Conservation (phyloP, 2,113 vertebrate species). For the Holacanthus passer region DNA sequence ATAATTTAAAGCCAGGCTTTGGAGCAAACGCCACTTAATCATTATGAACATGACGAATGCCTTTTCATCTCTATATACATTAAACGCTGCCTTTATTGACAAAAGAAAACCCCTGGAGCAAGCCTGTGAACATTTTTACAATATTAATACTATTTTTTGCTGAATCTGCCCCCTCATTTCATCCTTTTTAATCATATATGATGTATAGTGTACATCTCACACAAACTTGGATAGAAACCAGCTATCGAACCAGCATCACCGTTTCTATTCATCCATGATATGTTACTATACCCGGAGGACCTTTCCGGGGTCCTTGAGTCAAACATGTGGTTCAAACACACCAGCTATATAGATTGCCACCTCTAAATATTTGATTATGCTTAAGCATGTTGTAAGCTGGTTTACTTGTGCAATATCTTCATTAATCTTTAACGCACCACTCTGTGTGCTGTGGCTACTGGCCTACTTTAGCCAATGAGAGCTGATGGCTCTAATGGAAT, state of each 20-base stretch:
- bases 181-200: neutral
- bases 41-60: conserved; percentile 18
- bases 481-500: conserved; percentile 38
- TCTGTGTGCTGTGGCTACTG: conserved; percentile 46
- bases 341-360: conserved; percentile 56
- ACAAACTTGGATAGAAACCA: neutral
- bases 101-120: neutral
- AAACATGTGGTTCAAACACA: conserved; percentile 47
- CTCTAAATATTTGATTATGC: conserved; percentile 77
- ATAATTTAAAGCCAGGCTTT: conserved; percentile 20
- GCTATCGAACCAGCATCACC: conserved; percentile 11
- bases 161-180: neutral
- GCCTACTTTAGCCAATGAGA: conserved; percentile 65
- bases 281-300: conserved; percentile 27
- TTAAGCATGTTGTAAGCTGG: conserved; percentile 72
- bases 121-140: neutral
- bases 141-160: neutral
- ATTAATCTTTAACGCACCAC: conserved; percentile 77
- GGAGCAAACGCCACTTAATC: conserved; percentile 22
- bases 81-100: conserved; percentile 1
- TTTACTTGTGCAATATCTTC: conserved; percentile 66
- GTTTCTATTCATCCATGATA: conserved; percentile 31
- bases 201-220: neutral
- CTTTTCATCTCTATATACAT: neutral
- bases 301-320: conserved; percentile 52